Base-by-base conservation (phyloP, 2,797 vertebrate species). In the Neopelma chrysocephalum region DNA sequence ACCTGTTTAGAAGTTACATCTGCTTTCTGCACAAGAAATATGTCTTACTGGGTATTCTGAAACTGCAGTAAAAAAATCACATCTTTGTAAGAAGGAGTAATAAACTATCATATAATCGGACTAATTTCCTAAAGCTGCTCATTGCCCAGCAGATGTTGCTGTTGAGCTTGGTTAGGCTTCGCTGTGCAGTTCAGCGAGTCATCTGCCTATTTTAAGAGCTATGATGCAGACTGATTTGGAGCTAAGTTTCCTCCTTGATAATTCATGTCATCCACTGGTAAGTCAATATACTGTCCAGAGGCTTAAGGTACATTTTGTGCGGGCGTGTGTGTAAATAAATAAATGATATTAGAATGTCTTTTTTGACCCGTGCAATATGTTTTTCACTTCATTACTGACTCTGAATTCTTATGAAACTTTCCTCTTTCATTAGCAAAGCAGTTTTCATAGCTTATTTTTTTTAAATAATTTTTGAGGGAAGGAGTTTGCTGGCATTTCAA, bases 91-190 rank as follows among this genome's bases (percentile, higher is more conserved):
- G 29, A 56, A 79, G 13, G 31, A 38, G 15, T 53, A 71, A 47
- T 64, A 64, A 64, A 71, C 23, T 38, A 70, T 13, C 0, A 1
- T 43, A 5, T 20, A 47, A 54, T 66, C 36, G n/a, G 53, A 31
- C 31, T 48, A 3, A 76, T 62, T 76, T 89, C 31, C 1, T 73
- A 3, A 10, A 27, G 53, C 18, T 82, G 40, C 72, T 93, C 1
- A 1, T 38, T 76, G 79, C 60, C 97, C 97, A 94, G 96, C 88
- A 97, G 97, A 69, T 97, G 97, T 75, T 96, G 96, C 97, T 97
- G 66, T 97, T 97, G 97, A 94, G 96, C 96, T 97, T 92, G 53
- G 25, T 51, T 90, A 51, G 60, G 42, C 42, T 68, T 66, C 11
- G 3, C n/a, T 20, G 15, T 78, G 9, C 58, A 20, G 53, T 68